Percentiles rank a stretch among this genome's conserved stretches.
Evolutionary conservation across 2,888 invertebrate genomes (phyloP).

Genomic region (Drosophila koepferae): DNA sequence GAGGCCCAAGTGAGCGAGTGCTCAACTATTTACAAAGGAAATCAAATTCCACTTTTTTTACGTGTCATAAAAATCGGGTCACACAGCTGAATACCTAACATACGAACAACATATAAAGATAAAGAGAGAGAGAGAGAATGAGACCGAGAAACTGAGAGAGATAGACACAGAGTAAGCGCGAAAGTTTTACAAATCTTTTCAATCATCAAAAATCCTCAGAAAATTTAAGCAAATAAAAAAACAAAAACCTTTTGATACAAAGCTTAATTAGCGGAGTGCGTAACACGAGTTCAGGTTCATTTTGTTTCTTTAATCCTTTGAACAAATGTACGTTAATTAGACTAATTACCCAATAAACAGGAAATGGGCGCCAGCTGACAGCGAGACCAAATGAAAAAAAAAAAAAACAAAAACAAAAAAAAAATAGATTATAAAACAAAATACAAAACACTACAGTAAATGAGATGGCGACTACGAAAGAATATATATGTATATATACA

Average conservation of each 20-base stretch:
- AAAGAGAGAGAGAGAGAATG: not conserved
- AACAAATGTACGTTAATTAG: constrained; percentile 65
- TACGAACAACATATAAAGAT: not conserved
- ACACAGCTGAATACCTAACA: constrained; percentile 19
- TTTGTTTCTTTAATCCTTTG: constrained; percentile 48
- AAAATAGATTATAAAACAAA: constrained; percentile 19
- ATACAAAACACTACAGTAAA: constrained; percentile 10
- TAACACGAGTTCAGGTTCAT: constrained; percentile 42
- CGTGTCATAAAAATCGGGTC: constrained; percentile 41
- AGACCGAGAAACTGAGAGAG: not conserved
- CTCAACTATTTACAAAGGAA: constrained; percentile 55
- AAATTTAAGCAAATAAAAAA: constrained; percentile 6
- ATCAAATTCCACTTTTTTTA: constrained; percentile 54
- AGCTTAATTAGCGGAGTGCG: constrained; percentile 55
- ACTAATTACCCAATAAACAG: constrained; percentile 69
- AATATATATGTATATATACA: constrained; percentile 10
- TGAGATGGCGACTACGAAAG: constrained; percentile 6
- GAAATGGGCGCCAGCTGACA: constrained; percentile 43
- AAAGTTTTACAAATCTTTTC: constrained; percentile 7
- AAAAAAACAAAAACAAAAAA: too few species aligned
- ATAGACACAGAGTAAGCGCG: not conserved
- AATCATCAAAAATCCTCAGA: constrained; percentile 3
- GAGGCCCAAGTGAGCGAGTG: constrained; percentile 19
- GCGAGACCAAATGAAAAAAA: constrained; percentile 7
- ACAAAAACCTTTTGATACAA: constrained; percentile 27